Evolutionary conservation across 2,113 vertebrate species (phyloP).

Genomic region (Cololabis saira): DNA sequence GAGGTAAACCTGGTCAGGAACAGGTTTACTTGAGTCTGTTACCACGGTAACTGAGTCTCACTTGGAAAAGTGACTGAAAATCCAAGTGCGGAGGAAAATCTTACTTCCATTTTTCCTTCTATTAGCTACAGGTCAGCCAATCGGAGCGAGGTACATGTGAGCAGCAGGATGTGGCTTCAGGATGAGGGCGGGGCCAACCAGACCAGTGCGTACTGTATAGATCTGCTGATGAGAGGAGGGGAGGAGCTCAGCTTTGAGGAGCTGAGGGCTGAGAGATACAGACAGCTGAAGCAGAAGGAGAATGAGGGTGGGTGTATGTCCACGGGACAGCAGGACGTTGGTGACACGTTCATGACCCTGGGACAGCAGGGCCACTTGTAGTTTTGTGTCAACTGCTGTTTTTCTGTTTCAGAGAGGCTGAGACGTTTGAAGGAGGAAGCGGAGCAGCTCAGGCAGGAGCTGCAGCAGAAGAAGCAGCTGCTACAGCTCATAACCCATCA

Average conservation of each 20-base stretch:
- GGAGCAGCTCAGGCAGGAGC: constrained; percentile 17
- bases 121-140: constrained; percentile 4
- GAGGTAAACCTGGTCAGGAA: no score
- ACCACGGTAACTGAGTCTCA: no score
- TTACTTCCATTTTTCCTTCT: not conserved
- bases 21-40: no score
- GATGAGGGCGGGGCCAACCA: not conserved
- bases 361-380: no score
- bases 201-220: constrained; percentile 18
- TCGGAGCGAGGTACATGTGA: not conserved
- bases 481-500: not conserved
- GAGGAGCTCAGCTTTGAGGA: constrained; percentile 37
- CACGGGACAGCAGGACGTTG: no score
- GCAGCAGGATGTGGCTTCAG: not conserved
- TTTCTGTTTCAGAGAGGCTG: constrained; percentile 19
- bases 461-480: constrained; percentile 18
- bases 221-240: constrained; percentile 19
- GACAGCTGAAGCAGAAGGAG: not conserved
- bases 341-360: no score
- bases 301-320: constrained; percentile 30
- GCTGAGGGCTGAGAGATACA: constrained; percentile 24
- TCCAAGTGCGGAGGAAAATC: no score
- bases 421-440: not conserved
- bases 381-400: not conserved
- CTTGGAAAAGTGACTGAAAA: no score